Evolutionary conservation across 2,113 vertebrate species (phyloP), one percentile per base, ranked within the genome.

Genomic region (Gallinago media): DNA sequence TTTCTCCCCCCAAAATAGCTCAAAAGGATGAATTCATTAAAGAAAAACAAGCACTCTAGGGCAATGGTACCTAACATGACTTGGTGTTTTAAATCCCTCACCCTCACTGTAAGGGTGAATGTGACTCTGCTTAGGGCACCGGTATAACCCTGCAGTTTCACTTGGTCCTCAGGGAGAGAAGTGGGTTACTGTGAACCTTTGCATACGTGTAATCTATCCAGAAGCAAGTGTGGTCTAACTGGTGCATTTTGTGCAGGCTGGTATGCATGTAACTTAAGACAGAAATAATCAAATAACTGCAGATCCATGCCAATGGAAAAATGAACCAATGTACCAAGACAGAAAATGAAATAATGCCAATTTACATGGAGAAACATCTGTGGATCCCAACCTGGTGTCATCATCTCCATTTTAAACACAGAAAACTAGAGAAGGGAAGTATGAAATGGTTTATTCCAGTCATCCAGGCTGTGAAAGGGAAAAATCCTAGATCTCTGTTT

Each of bases 1-100:
- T 54, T 49, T 49, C 10, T 10, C 3, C 27, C 59, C 77, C 42
- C 0, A 72, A 92, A 95, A 96, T 91, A 96, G 55, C 90, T 95
- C 71, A 88, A 83, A 96, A 94, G 74, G 59, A 93, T 92, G 75
- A 96, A 94, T 94, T 94, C 58, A 93, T 92, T 94, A 97, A 93
- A 80, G 87, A 47, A 96, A 96, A 95, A 76, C 59, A 95, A 88
- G 68, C 81, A 67, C 71, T 76, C 54, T 31, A 74, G 88, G 94
- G 85, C 75, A 92, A 52, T 2, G 1, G 12, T 56, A 67, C 71
- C 82, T 77, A 95, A 58, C 32, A 63, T 31, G 67, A 50, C 5
- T 15, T 44, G 56, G 29, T 71, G 50, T 50, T 92, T 96, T 74
- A 93, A 93, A 74, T 71, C 75, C 40, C 55, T 71, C 55, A 50